Percentiles rank a stretch among this genome's conserved stretches.
Conservation (phyloP, 2,113 vertebrate species). For the Meleagris gallopavo region DNA sequence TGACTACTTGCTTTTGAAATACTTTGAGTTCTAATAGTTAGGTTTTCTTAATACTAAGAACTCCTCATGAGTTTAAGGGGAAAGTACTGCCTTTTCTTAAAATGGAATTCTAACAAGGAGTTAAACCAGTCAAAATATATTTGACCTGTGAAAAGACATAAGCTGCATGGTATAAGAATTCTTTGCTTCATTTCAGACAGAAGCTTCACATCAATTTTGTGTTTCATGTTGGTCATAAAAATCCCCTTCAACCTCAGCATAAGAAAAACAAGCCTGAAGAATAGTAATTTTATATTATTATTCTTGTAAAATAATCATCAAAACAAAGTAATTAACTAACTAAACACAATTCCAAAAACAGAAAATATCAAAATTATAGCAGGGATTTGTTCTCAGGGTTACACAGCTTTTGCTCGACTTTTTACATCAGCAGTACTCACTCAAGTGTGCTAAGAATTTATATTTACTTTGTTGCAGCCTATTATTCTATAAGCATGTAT, state of each 20-base stretch:
- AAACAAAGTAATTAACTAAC: not conserved
- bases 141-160: not conserved
- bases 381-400: not conserved
- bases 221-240: not conserved
- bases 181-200: not conserved
- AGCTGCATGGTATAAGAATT: not conserved
- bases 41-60: not conserved
- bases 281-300: not conserved
- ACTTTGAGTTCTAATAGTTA: not conserved
- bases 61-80: not conserved
- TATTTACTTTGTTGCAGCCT: not conserved
- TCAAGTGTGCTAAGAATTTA: not conserved
- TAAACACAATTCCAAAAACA: not conserved
- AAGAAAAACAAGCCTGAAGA: not conserved
- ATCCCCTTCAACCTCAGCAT: not conserved
- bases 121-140: not conserved
- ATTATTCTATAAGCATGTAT: not conserved
- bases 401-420: rapidly evolving
- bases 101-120: not conserved
- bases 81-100: not conserved
- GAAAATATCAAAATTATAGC: not conserved
- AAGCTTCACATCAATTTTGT: not conserved
- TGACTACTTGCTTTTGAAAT: not conserved
- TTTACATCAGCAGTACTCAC: not conserved
- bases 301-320: not conserved